Conservation (phyloP, 2,797 vertebrate genomes). For the Trichosurus vulpecula region DNA sequence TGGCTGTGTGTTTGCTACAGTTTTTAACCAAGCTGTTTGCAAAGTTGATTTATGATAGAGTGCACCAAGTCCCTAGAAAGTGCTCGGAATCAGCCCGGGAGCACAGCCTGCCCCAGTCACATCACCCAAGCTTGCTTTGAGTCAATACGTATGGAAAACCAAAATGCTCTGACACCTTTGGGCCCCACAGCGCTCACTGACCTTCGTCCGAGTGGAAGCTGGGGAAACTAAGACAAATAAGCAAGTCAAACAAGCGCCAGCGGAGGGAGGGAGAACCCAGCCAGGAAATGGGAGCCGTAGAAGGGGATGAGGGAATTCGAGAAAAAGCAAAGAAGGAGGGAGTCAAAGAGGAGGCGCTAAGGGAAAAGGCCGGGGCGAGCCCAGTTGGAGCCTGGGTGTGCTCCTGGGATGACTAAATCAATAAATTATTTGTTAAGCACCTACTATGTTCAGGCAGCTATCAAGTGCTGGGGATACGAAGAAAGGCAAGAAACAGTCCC, state of each 20-base stretch:
- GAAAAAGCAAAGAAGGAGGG: neutral
- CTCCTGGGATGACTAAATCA: neutral
- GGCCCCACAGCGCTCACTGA: neutral
- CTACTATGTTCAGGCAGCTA: neutral
- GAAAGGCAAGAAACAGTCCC: neutral
- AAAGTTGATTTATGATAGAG: conserved; percentile 15
- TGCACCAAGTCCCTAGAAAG: conserved; percentile 4
- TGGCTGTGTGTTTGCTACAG: neutral
- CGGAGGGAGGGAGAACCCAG: neutral
- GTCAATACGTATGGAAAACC: neutral
- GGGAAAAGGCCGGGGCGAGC: neutral
- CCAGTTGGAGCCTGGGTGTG: neutral
- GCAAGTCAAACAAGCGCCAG: neutral
- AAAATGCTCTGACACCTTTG: neutral
- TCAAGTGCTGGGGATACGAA: neutral
- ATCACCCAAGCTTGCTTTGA: neutral
- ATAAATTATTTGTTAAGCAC: neutral
- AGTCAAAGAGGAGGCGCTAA: neutral
- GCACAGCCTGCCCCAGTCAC: neutral
- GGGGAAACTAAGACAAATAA: neutral
- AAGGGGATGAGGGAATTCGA: neutral
- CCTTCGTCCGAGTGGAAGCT: neutral
- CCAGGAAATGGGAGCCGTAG: neutral
- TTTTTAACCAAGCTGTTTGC: conserved; percentile 6
- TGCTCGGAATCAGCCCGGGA: neutral